A percentile compares a stretch with the other conserved stretches of the same genome.
Evolutionary conservation across 2,797 vertebrate genomes (phyloP).

Genomic region (Echiichthys vipera): DNA sequence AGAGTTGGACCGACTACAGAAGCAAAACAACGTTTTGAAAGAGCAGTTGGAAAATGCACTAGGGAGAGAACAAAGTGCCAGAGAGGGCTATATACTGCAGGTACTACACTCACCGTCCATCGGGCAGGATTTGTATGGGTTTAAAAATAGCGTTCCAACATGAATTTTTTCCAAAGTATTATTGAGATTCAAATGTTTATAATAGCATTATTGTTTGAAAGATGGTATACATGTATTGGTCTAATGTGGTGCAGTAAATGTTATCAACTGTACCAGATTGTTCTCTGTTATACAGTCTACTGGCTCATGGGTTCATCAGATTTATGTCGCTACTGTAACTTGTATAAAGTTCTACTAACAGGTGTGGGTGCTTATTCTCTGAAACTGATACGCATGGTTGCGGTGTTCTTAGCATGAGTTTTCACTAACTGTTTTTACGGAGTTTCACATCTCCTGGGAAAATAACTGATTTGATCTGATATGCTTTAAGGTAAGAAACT

Average conservation of each 20-base stretch:
- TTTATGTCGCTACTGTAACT: slow-evolving; percentile 36
- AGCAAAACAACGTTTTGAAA: slow-evolving; percentile 93
- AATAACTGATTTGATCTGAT: slow-evolving; percentile 75
- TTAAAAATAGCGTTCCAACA: background rate
- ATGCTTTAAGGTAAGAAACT: slow-evolving; percentile 71
- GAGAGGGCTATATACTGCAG: slow-evolving; percentile 97
- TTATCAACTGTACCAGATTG: background rate
- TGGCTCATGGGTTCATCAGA: background rate
- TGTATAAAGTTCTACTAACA: slow-evolving; percentile 68
- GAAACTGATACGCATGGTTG: slow-evolving; percentile 83
- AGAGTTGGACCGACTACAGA: slow-evolving; percentile 91
- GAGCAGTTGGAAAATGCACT: slow-evolving; percentile 93
- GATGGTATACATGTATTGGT: background rate
- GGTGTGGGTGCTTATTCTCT: slow-evolving; percentile 73
- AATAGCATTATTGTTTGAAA: background rate
- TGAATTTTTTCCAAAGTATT: background rate
- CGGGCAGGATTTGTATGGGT: background rate
- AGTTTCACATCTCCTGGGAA: slow-evolving; percentile 96
- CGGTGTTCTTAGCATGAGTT: slow-evolving; percentile 86
- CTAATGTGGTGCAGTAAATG: background rate
- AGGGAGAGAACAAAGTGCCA: slow-evolving; percentile 92
- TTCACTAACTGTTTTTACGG: slow-evolving; percentile 88
- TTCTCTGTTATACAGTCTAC: slow-evolving; percentile 3
- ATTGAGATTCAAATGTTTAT: background rate
- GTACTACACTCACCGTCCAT: slow-evolving; percentile 75